Conservation (phyloP, 2,797 vertebrate genomes). For the Brachymystax lenok region DNA sequence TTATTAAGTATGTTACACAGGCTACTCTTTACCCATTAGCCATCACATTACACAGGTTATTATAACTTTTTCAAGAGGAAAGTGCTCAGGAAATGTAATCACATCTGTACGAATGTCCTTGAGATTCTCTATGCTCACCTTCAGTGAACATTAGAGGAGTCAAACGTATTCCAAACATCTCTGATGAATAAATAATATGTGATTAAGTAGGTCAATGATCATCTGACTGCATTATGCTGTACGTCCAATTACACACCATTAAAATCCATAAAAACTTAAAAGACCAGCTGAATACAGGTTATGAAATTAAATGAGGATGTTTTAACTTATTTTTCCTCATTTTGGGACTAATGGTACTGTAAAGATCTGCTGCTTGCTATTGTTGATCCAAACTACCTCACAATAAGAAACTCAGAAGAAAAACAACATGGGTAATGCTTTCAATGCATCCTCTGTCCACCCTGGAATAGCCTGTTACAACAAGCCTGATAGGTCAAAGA, state of each 20-base stretch:
- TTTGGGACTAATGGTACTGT: neutral
- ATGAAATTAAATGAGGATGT: neutral
- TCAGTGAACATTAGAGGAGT: neutral
- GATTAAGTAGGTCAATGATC: neutral
- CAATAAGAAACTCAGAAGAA: neutral
- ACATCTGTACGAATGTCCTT: neutral
- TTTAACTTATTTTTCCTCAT: neutral
- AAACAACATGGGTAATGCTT: neutral
- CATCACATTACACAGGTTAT: neutral
- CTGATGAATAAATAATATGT: neutral
- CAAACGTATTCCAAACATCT: neutral
- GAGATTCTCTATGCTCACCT: neutral
- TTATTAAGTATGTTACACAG: neutral
- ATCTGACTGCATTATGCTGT: neutral
- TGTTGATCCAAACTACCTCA: neutral
- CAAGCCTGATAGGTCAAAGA: constrained; percentile 1
- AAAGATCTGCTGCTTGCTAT: neutral
- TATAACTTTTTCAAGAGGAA: neutral
- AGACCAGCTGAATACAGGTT: neutral
- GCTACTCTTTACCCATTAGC: neutral
- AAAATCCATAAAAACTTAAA: neutral
- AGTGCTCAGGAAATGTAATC: neutral
- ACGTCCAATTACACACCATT: neutral
- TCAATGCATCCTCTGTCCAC: neutral
- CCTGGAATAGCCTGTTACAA: neutral